Evolutionary conservation across 2,113 vertebrate genomes (phyloP).

Genomic region (Tylochromis polylepis): DNA sequence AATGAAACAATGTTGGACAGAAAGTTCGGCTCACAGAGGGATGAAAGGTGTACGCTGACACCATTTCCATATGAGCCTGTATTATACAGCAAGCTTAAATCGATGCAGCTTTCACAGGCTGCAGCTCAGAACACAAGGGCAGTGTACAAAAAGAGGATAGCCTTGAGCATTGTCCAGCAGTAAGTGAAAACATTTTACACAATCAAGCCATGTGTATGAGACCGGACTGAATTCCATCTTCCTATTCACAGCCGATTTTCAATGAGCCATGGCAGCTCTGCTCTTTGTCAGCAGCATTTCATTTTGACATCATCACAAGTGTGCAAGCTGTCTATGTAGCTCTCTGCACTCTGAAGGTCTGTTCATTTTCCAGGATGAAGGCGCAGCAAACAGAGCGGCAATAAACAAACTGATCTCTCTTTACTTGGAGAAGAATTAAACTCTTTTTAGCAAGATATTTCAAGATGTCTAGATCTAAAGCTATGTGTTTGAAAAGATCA

Average conservation of each 20-base stretch:
- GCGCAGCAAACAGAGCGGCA: neutral
- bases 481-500: neutral
- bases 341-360: conserved; percentile 47
- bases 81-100: neutral
- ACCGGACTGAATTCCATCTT: conserved; percentile 30
- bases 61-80: neutral
- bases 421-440: neutral
- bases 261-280: conserved; percentile 47
- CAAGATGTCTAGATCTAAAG: neutral
- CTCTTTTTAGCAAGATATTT: neutral
- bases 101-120: conserved; percentile 17
- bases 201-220: conserved; percentile 12
- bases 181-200: conserved; percentile 23
- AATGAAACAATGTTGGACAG: neutral
- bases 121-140: conserved; percentile 12
- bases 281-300: conserved; percentile 56
- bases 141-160: conserved; percentile 13
- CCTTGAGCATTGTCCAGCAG: conserved; percentile 45
- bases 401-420: neutral
- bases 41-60: neutral
- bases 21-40: neutral
- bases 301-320: conserved; percentile 38
- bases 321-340: conserved; percentile 3
- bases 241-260: conserved; percentile 38
- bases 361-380: conserved; percentile 41